Conservation (phyloP, 2,113 vertebrate species). For the Melanerpes aurifrons region DNA sequence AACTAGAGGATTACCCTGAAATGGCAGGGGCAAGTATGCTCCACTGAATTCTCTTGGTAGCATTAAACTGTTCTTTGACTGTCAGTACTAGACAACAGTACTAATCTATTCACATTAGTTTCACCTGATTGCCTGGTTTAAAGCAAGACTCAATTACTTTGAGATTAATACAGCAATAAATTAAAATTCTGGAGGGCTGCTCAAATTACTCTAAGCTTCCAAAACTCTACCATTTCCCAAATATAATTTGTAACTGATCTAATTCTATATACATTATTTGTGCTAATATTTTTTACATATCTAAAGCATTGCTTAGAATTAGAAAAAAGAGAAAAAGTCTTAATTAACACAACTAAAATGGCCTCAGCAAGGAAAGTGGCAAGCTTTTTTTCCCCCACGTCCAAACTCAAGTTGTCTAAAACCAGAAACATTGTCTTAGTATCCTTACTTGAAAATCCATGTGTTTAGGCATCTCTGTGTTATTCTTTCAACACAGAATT, state of each 20-base stretch:
- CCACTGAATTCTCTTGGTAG: background rate
- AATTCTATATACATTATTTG: background rate
- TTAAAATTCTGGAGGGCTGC: conserved; percentile 26
- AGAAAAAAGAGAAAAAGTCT: background rate
- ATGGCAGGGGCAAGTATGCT: background rate
- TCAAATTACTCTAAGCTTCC: conserved; percentile 19
- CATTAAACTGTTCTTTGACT: conserved; percentile 8
- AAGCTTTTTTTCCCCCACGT: background rate
- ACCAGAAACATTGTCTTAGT: background rate
- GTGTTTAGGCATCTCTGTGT: background rate
- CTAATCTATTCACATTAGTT: conserved; percentile 48
- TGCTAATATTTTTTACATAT: background rate
- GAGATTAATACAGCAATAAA: conserved; percentile 36
- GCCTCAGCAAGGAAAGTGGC: background rate
- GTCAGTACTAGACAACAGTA: conserved; percentile 7
- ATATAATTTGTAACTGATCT: background rate
- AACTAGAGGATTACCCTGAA: background rate
- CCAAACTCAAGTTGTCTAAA: background rate
- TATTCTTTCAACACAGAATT: background rate
- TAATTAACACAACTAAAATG: background rate
- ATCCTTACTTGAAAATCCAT: background rate
- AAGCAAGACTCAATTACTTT: conserved; percentile 42
- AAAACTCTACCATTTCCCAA: background rate
- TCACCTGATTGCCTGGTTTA: conserved; percentile 50
- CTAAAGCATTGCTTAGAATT: background rate